Conservation (phyloP, 2,113 vertebrate species). For the Otolemur garnettii region DNA sequence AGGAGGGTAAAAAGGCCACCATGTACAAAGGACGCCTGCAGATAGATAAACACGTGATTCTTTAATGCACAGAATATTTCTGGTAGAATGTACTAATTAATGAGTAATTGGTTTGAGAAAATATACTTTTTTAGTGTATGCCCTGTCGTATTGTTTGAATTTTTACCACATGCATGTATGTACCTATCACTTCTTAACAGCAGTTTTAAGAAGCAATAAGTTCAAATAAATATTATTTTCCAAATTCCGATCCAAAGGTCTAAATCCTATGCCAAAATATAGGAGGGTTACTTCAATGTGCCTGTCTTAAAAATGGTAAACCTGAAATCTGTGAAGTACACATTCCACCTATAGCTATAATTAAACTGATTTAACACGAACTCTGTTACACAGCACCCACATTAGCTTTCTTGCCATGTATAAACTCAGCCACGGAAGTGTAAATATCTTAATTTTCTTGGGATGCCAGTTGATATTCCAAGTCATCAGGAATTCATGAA, state of each 20-base stretch:
- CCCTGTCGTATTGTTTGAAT: not conserved
- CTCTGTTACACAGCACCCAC: not conserved
- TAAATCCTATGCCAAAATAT: not conserved
- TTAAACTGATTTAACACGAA: not conserved
- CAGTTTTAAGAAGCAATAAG: not conserved
- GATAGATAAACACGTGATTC: not conserved
- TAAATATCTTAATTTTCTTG: not conserved
- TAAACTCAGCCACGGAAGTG: not conserved
- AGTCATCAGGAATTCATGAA: not conserved
- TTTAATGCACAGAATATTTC: not conserved
- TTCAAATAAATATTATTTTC: slow-evolving; percentile 13
- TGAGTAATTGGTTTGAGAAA: not conserved
- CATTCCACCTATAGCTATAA: not conserved
- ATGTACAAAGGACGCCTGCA: not conserved
- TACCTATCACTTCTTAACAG: not conserved
- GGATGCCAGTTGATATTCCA: not conserved
- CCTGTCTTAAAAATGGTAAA: not conserved
- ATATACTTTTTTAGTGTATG: not conserved
- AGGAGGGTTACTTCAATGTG: not conserved
- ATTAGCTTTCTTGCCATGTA: not conserved
- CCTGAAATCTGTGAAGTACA: not conserved
- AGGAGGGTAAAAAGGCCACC: fast-evolving
- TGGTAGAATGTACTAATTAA: not conserved
- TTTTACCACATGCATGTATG: not conserved
- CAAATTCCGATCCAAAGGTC: not conserved